These are phyloP conservation scores for Beris morrisii DNA, from an alignment of 2,888 invertebrate species.

Conservation along the genomic window DNA sequence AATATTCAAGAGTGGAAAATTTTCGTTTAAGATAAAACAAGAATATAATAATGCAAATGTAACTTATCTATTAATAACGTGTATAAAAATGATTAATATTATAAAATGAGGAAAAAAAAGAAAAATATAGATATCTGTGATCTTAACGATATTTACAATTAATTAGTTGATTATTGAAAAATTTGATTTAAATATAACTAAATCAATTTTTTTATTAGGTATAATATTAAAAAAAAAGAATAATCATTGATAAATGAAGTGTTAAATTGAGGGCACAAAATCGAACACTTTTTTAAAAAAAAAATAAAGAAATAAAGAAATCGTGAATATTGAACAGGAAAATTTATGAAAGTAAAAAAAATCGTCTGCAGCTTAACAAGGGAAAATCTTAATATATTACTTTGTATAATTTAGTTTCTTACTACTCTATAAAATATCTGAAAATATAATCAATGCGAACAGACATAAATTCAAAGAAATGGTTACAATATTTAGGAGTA, in stretches of 20 bases:
- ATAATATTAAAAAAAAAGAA: slow-evolving; percentile 3
- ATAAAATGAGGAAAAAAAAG: slow-evolving; percentile 9
- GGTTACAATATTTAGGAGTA: too few relatives aligned
- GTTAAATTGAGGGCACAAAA: slow-evolving; percentile 5
- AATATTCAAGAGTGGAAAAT: background rate
- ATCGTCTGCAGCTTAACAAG: background rate
- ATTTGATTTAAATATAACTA: slow-evolving; percentile 41
- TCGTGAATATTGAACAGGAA: background rate
- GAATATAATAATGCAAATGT: slow-evolving; percentile 13
- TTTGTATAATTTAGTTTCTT: too few relatives aligned
- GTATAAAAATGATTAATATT: slow-evolving; percentile 7
- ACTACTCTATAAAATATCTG: too few relatives aligned
- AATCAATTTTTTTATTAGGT: slow-evolving; percentile 43
- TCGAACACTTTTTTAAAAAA: slow-evolving; percentile 20
- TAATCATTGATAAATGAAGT: background rate
- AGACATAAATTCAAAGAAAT: too few relatives aligned
- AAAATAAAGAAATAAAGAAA: background rate
- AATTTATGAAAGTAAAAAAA: background rate
- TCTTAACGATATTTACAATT: slow-evolving; percentile 56
- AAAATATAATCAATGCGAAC: too few relatives aligned
- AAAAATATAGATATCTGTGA: slow-evolving; percentile 57
- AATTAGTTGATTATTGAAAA: slow-evolving; percentile 40
- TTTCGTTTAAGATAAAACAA: slow-evolving; percentile 9
- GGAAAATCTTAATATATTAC: too few relatives aligned
- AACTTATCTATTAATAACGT: slow-evolving; percentile 29